Conservation (phyloP, 2,113 vertebrate genomes). For the Melanerpes formicivorus region DNA sequence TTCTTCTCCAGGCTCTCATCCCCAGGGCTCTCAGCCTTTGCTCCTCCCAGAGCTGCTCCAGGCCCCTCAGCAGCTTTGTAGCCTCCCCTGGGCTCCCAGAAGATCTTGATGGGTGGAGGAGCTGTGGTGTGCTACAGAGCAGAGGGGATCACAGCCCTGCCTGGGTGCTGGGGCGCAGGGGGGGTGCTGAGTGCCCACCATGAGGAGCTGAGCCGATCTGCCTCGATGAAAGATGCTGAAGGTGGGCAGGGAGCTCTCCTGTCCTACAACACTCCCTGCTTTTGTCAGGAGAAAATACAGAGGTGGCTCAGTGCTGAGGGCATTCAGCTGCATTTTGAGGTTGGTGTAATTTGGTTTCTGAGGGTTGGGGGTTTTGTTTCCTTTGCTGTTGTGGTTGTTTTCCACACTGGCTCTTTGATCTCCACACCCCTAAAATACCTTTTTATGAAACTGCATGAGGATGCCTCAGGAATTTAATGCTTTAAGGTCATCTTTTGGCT, state of each 20-base stretch:
- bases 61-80: no score
- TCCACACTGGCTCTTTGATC: neutral
- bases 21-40: no score
- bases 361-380: neutral
- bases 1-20: no score
- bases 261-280: neutral
- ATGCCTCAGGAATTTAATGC: neutral
- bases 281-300: neutral
- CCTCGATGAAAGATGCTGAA: neutral
- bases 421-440: neutral
- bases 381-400: neutral
- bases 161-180: no score
- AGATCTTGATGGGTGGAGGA: neutral
- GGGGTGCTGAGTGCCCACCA: neutral
- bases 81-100: neutral
- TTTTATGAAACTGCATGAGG: neutral
- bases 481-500: neutral
- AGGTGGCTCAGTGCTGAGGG: neutral
- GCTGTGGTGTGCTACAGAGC: accelerated
- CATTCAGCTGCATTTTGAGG: neutral
- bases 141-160: accelerated
- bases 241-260: neutral
- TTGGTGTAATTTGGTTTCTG: neutral
- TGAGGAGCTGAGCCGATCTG: neutral
- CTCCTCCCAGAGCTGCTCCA: no score